Evolutionary conservation across 2,797 vertebrate species (phyloP).

Genomic region (Rhinoraja longicauda): DNA sequence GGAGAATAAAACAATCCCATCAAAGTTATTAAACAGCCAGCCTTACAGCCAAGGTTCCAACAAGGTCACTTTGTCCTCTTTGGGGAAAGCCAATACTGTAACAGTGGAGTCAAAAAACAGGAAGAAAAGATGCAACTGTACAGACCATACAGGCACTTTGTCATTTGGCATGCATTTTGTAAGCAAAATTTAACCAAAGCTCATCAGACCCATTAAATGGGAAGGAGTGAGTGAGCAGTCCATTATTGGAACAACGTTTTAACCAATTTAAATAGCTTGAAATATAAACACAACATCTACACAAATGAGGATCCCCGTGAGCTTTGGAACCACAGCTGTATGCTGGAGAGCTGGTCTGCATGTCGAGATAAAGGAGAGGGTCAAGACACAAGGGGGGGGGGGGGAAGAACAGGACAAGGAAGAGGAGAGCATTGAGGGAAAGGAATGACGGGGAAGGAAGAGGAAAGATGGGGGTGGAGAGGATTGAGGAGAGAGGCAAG

Average conservation of each 20-base stretch:
- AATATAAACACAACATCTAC: not conserved
- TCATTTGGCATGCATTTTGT: not conserved
- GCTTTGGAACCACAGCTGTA: conserved; percentile 26
- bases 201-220: not conserved
- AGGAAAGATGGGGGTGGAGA: not conserved
- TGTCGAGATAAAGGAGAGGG: not conserved
- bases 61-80: not conserved
- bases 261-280: not conserved
- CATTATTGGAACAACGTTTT: not conserved
- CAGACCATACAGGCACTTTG: not conserved
- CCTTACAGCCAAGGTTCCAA: conserved; percentile 17
- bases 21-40: conserved; percentile 26
- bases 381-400: no score
- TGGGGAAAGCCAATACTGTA: not conserved
- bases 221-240: not conserved
- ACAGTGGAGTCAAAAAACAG: not conserved
- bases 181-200: not conserved
- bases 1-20: conserved; percentile 34
- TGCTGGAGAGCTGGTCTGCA: conserved; percentile 6
- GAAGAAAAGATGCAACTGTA: not conserved
- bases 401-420: not conserved
- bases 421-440: not conserved
- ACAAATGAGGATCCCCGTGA: not conserved
- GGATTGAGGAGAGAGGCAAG: no score
- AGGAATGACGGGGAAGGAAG: not conserved